Conservation (phyloP, 2,888 invertebrate genomes). For the Pimpla rufipes region DNA sequence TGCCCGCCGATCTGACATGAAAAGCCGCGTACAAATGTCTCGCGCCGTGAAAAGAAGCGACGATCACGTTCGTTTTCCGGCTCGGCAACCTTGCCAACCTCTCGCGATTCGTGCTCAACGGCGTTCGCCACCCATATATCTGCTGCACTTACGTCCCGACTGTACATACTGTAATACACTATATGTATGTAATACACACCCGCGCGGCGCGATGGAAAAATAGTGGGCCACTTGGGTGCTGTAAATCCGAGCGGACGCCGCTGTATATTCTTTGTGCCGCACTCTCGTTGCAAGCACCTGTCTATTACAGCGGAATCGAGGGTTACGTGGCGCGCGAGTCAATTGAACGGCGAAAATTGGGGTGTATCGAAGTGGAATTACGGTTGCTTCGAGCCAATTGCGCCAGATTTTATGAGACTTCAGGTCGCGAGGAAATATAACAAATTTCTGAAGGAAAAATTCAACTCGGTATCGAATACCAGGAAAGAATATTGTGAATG, state of each 20-base stretch:
- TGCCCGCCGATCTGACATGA: too few relatives aligned
- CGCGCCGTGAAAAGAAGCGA: background rate
- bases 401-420: too few relatives aligned
- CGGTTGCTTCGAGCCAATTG: background rate
- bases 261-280: background rate
- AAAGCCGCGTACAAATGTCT: background rate
- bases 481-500: too few relatives aligned
- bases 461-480: too few relatives aligned
- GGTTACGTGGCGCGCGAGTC: background rate
- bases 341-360: background rate
- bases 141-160: background rate
- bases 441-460: too few relatives aligned
- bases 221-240: background rate
- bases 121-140: background rate
- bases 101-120: constrained; percentile 41
- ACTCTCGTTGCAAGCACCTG: background rate
- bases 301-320: background rate
- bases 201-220: background rate
- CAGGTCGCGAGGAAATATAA: too few relatives aligned
- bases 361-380: background rate
- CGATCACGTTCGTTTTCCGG: constrained; percentile 42
- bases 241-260: background rate
- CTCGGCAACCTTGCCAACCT: constrained; percentile 47
- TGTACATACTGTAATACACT: background rate
- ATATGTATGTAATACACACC: background rate